Percentiles rank a stretch among this genome's conserved stretches.
Conservation (phyloP, 2,113 vertebrate genomes). For the Varanus salvator region DNA sequence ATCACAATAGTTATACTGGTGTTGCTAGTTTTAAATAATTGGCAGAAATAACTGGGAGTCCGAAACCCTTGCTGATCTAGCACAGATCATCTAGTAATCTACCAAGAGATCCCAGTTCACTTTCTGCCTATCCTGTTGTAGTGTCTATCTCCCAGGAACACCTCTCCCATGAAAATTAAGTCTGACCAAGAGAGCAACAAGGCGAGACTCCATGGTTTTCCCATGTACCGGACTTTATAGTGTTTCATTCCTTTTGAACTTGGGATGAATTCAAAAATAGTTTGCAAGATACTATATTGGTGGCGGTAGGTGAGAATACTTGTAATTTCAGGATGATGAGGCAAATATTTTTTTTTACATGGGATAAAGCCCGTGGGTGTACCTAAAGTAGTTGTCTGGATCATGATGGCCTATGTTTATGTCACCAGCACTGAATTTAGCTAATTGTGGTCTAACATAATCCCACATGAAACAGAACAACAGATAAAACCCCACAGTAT, state of each 20-base stretch:
- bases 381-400: neutral
- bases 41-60: neutral
- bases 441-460: constrained; percentile 26
- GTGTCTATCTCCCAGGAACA: neutral
- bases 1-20: neutral
- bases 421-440: constrained; percentile 26
- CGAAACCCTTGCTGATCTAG: neutral
- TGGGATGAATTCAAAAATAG: neutral
- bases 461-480: neutral
- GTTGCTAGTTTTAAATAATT: neutral
- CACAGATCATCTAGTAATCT: neutral
- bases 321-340: neutral
- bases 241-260: neutral
- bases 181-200: neutral
- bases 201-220: neutral
- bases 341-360: neutral
- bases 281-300: neutral
- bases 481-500: constrained; percentile 28
- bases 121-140: neutral
- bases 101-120: neutral
- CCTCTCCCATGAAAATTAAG: neutral
- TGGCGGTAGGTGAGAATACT: neutral
- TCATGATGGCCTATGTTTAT: neutral
- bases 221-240: neutral
- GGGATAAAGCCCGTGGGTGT: no score